A percentile compares a stretch with the other conserved stretches of the same genome.
Conservation (phyloP, 1,140 invertebrate genomes). For the Penaeus chinensis region DNA sequence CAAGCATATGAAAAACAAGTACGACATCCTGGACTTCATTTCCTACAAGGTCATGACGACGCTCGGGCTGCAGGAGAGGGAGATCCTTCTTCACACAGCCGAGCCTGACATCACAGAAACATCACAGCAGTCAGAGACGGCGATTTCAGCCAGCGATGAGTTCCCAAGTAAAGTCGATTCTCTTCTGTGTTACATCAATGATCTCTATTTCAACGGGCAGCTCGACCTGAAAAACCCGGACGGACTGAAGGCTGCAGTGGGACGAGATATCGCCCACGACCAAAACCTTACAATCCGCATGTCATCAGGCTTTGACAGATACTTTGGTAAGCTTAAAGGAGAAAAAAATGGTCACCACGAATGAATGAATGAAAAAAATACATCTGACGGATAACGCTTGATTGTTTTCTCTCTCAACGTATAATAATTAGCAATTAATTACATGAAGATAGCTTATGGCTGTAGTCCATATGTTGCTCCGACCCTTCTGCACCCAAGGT, state of each 20-base stretch:
- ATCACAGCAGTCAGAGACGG: background rate
- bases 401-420: too few relatives aligned
- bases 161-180: constrained; percentile 69
- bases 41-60: background rate
- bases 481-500: too few relatives aligned
- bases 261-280: background rate
- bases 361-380: too few relatives aligned
- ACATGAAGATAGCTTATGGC: too few relatives aligned
- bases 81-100: background rate
- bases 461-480: too few relatives aligned
- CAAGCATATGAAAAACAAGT: constrained; percentile 38
- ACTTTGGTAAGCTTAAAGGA: too few relatives aligned
- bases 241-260: constrained; percentile 35
- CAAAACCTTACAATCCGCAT: background rate
- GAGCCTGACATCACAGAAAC: background rate
- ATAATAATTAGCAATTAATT: too few relatives aligned
- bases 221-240: constrained; percentile 65
- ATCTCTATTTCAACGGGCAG: constrained; percentile 68
- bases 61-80: constrained; percentile 3
- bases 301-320: too few relatives aligned
- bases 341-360: too few relatives aligned
- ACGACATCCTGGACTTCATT: constrained; percentile 57
- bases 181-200: constrained; percentile 68
- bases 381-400: too few relatives aligned
- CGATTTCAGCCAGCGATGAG: constrained; percentile 44